A percentile compares a stretch with the other conserved stretches of the same genome.
Conservation (phyloP, 1,140 invertebrate genomes). For the Leptinotarsa defecta region DNA sequence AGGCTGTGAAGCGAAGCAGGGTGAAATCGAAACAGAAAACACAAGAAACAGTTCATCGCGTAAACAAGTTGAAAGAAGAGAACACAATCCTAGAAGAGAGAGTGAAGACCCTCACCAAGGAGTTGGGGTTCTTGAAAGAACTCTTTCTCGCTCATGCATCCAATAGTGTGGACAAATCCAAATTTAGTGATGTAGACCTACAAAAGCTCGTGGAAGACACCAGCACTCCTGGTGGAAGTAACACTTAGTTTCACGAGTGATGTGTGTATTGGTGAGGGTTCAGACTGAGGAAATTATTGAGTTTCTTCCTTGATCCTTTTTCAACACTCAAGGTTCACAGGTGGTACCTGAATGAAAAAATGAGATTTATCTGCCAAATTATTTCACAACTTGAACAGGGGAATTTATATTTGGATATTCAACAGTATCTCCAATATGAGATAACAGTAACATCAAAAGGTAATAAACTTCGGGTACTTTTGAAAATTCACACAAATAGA, state of each 20-base stretch:
- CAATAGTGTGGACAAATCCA: constrained; percentile 56
- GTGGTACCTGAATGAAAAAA: background rate
- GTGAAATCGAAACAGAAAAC: constrained; percentile 83
- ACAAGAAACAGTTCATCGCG: constrained; percentile 79
- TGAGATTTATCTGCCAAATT: background rate
- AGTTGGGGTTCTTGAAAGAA: constrained; percentile 84
- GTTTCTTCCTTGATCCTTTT: background rate
- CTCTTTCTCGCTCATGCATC: constrained; percentile 82
- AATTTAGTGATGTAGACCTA: constrained; percentile 61
- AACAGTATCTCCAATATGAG: too few relatives aligned
- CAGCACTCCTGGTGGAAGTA: constrained; percentile 29
- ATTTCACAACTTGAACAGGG: too few relatives aligned
- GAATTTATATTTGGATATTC: too few relatives aligned
- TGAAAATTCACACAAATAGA: too few relatives aligned
- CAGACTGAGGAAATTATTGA: too few relatives aligned
- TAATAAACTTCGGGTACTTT: too few relatives aligned
- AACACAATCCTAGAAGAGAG: constrained; percentile 86
- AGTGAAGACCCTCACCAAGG: constrained; percentile 82
- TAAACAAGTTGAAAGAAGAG: constrained; percentile 77
- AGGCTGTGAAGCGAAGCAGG: constrained; percentile 87
- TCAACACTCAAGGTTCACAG: background rate
- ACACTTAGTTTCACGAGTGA: background rate
- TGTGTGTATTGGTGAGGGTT: background rate
- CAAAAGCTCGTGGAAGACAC: constrained; percentile 62
- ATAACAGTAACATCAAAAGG: too few relatives aligned